Evolutionary conservation across 2,888 invertebrate species (phyloP).

Genomic region (Eulithis testata): DNA sequence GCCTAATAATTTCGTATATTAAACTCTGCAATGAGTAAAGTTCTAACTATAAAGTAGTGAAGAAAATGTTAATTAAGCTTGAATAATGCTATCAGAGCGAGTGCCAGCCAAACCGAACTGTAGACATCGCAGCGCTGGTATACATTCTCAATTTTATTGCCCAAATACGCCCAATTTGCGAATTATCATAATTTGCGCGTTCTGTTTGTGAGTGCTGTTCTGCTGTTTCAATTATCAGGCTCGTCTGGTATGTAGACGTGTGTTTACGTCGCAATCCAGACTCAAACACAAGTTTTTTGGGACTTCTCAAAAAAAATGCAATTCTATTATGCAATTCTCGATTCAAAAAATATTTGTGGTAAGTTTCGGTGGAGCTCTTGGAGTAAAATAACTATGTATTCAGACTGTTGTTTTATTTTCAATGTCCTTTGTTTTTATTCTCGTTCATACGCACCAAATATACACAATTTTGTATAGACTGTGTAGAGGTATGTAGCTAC

Average conservation of each 20-base stretch:
- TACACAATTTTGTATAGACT: background rate
- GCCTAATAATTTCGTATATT: too few species aligned
- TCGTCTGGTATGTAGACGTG: too few species aligned
- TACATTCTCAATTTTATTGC: slow-evolving; percentile 28
- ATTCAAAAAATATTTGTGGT: too few species aligned
- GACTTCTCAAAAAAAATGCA: too few species aligned
- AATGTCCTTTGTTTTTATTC: background rate
- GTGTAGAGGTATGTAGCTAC: background rate
- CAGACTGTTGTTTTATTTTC: background rate
- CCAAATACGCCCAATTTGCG: slow-evolving; percentile 28
- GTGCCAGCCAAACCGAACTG: slow-evolving; percentile 16
- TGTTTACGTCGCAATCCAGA: too few species aligned
- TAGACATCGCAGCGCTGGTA: slow-evolving; percentile 16
- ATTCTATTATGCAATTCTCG: too few species aligned
- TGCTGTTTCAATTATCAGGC: slow-evolving; percentile 17
- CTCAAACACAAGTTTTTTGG: too few species aligned
- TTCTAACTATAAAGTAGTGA: background rate
- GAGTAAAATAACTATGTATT: background rate
- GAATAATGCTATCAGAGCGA: slow-evolving; percentile 17
- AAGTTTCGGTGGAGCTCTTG: too few species aligned
- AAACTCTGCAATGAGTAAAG: too few species aligned
- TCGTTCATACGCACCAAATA: slow-evolving; percentile 2
- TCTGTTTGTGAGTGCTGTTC: slow-evolving; percentile 2
- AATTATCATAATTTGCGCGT: slow-evolving; percentile 18
- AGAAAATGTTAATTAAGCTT: slow-evolving; percentile 13